Evolutionary conservation across 2,797 vertebrate species (phyloP).

Genomic region (Danio choprae): DNA sequence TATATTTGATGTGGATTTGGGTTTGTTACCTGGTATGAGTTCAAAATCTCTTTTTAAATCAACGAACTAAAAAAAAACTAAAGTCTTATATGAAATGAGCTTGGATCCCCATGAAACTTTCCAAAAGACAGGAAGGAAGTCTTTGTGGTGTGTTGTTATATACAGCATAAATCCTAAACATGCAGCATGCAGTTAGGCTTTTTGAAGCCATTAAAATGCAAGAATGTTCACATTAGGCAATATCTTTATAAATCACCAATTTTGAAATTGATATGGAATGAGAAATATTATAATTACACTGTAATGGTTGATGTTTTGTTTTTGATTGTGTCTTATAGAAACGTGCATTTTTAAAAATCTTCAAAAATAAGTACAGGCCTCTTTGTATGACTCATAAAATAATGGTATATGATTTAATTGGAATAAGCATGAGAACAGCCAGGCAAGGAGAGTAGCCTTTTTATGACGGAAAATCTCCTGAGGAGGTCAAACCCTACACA

Average conservation of each 20-base stretch:
- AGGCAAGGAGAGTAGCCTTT: slow-evolving; percentile 71
- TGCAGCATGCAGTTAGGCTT: too few species aligned
- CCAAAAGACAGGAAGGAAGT: background rate
- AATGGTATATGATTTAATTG: slow-evolving; percentile 24
- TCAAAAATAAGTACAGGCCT: background rate
- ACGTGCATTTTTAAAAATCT: background rate
- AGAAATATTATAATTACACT: background rate
- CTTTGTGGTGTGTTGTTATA: background rate
- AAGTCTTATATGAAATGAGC: background rate
- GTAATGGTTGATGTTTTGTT: background rate
- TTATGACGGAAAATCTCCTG: slow-evolving; percentile 83
- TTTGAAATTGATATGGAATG: background rate
- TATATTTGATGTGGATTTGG: too few species aligned
- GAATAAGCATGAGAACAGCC: slow-evolving; percentile 56
- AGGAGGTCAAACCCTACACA: slow-evolving; percentile 85
- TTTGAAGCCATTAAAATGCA: background rate
- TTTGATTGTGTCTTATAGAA: background rate
- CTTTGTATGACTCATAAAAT: background rate
- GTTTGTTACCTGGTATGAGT: too few species aligned
- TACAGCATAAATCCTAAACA: too few species aligned
- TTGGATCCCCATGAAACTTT: background rate
- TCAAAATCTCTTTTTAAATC: too few species aligned
- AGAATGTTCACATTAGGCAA: background rate
- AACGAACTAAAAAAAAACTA: background rate
- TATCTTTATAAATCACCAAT: too few species aligned